Evolutionary conservation across 1,140 invertebrate species (phyloP), one percentile per base, ranked within the genome.

Genomic region (Reticulitermes speratus): DNA sequence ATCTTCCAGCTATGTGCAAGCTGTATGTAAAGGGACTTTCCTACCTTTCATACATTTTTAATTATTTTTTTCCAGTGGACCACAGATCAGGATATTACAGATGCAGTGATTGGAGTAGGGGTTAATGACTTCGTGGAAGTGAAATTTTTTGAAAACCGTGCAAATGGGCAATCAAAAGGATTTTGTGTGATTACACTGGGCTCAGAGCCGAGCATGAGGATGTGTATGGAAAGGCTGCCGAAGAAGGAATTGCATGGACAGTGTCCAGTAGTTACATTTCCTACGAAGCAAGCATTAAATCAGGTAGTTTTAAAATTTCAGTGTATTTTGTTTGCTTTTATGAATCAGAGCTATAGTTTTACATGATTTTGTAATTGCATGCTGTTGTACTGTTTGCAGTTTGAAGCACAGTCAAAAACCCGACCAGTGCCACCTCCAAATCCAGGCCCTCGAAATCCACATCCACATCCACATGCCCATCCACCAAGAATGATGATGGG

Each of bases 71-170:
- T 92, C 85, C 91, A 98, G 97, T 99, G 98, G 98, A 99, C 98
- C 75, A 99, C 98, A 86, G 98, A 99, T 92, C 96, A 98, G 92
- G 98, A 99, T 90, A 96, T 99, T 83, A 95, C 95, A 52, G 96
- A 98, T 92, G 95, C 96, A 6, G 94, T 99, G 86, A 93, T 94
- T 84, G 95, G 95, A 87, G 93, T 99, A 88, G 98, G 98, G 38
- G 96, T 99, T 7, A 94, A 93, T 87, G 99, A 99, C 91, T 95
- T 99, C 88, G 93, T 98, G 87, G 99, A 99, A 90, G 97, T 99
- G 23, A 99, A 99, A 92, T 99, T 99, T 92, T 99, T 99, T 93
- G 99, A 99, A 92, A 99, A 99, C 92, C 94, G 99, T 89, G 97
- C 97, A 21, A 99, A 99, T 93, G 99, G 99, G 45, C 99, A 99